Base-by-base conservation (phyloP, 2,888 invertebrate species). In the Stenoptilia bipunctidactyla region DNA sequence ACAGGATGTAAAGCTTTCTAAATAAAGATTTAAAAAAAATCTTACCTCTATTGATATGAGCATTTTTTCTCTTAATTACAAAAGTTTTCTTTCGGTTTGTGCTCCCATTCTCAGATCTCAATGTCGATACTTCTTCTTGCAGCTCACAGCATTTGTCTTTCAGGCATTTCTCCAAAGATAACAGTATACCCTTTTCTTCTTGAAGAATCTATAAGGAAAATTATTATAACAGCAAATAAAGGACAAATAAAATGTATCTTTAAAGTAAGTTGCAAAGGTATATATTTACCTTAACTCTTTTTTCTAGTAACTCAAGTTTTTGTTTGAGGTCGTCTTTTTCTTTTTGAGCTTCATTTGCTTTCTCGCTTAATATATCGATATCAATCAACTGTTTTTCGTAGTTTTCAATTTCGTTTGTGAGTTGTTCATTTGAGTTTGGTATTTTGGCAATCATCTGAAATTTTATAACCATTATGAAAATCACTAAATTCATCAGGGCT, bases 361-460 rank as follows among this genome's bases (percentile, higher is more conserved):
- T 87, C 41, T 88, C 86, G 49, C 89, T 89, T 45, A 94, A 74
- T 25, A 87, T 90, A 48, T 93, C 92, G 27, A 94, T 90, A 55
- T 96, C 93, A 36, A 94, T 89, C 58, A 91, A 88, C 48, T 91
- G 89, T 42, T 89, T 89, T 48, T 91, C 89, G 85, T 93, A 95
- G 46, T 88, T 87, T 43, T 90, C 88, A 44, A 95, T 85, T 66
- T 94, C 94, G 45, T 71, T 82, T 42, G 87, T 75, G 8, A 92
- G 83, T 42, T 85, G 79, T 27, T 90, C 90, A 39, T 89, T 85
- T 46, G 87, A 85, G 13, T 86, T 85, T 6, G 90, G 87, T 37
- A 89, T 85, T 45, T 88, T 86, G 5, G 87, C 85, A 45, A 91
- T 84, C 58, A 88, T 89, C 88, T 91, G 61, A 5, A 67, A 69